Evolutionary conservation across 2,797 vertebrate genomes (phyloP).

Genomic region (Gymnodraco acuticeps): DNA sequence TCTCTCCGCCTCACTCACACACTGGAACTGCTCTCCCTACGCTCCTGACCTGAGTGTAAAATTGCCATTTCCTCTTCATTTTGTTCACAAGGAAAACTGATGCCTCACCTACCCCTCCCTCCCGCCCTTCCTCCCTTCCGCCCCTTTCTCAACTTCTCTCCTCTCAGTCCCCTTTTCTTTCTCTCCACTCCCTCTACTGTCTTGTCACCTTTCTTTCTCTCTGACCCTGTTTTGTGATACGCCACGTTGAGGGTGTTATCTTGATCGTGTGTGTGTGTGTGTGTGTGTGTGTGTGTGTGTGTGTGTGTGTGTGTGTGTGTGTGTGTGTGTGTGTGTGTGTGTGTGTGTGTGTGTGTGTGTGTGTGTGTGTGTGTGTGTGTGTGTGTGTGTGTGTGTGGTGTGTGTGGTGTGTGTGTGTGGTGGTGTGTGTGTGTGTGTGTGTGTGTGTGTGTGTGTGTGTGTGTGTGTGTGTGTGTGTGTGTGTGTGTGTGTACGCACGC

Average conservation of each 20-base stretch:
- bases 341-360: slow-evolving; percentile 22
- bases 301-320: no score
- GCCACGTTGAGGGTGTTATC: slow-evolving; percentile 71
- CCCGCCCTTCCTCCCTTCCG: slow-evolving; percentile 10
- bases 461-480: slow-evolving; percentile 23
- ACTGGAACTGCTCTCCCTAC: slow-evolving; percentile 52
- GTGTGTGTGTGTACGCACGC: slow-evolving; percentile 23
- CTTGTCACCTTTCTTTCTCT: slow-evolving; percentile 54
- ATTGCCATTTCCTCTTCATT: slow-evolving; percentile 69
- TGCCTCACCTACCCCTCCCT: slow-evolving; percentile 45
- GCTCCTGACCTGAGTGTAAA: slow-evolving; percentile 75
- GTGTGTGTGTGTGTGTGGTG: no score
- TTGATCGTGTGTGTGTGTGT: slow-evolving; percentile 36
- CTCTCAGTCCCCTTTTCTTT: slow-evolving; percentile 36
- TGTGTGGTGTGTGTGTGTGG: slow-evolving; percentile 14
- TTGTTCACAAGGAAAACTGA: slow-evolving; percentile 74
- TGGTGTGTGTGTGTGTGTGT: slow-evolving; percentile 10
- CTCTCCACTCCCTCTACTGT: slow-evolving; percentile 28
- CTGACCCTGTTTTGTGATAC: slow-evolving; percentile 60
- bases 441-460: slow-evolving; percentile 25
- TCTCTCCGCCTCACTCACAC: slow-evolving; percentile 17
- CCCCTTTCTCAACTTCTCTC: slow-evolving; percentile 32
- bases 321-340: no score
- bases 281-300: slow-evolving; percentile 35
- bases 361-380: slow-evolving; percentile 32